Percentiles rank a stretch among this genome's conserved stretches.
Conservation (phyloP, 2,888 invertebrate species). For the Odontocolon sp. region DNA sequence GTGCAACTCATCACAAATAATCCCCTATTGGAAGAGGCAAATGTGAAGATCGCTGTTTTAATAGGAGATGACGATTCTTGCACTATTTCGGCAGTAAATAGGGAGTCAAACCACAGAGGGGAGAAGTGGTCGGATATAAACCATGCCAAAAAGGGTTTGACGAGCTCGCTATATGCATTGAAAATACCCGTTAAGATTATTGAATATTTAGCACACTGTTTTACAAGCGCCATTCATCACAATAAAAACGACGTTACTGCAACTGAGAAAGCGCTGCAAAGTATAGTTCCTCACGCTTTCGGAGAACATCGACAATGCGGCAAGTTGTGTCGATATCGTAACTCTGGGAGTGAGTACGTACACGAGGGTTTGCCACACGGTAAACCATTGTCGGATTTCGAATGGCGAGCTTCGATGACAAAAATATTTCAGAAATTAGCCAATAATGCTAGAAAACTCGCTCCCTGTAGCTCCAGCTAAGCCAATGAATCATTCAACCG, state of each 20-base stretch:
- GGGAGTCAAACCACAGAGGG: no score
- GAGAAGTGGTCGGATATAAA: conserved; percentile 41
- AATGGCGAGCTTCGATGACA: neutral
- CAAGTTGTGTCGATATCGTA: conserved; percentile 51
- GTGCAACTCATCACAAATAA: no score
- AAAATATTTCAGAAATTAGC: conserved; percentile 12
- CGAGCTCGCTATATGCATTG: conserved; percentile 9
- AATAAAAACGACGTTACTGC: conserved; percentile 23
- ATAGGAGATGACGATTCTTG: no score
- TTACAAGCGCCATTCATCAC: conserved; percentile 34
- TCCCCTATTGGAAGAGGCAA: no score
- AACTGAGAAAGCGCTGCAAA: conserved; percentile 8
- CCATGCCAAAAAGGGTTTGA: conserved; percentile 39
- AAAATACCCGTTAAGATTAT: conserved; percentile 28
- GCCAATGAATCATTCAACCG: conserved; percentile 24
- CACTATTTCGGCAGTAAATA: no score
- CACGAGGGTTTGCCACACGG: conserved; percentile 18
- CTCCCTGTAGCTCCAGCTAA: conserved; percentile 42
- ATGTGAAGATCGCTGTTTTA: no score
- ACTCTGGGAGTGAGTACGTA: neutral
- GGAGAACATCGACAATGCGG: conserved; percentile 58
- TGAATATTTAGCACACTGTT: conserved; percentile 23
- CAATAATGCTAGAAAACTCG: conserved; percentile 30
- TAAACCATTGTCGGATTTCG: neutral
- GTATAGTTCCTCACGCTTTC: conserved; percentile 62